These are phyloP conservation scores for Ectemnius lituratus DNA, from an alignment of 2,888 invertebrate genomes.

Conservation along the genomic window DNA sequence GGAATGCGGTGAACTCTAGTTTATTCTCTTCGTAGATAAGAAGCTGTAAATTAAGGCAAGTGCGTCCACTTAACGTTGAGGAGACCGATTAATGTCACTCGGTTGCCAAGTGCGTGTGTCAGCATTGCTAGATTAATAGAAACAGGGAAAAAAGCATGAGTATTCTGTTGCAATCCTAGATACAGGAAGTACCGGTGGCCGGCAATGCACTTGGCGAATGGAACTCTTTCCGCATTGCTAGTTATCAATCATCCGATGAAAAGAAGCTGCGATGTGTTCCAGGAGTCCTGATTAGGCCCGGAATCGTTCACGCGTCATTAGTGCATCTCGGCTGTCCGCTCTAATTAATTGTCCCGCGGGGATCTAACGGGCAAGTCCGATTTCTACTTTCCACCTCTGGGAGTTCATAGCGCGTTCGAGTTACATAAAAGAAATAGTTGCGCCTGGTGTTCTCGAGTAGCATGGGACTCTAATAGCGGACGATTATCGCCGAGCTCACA, in stretches of 20 bases:
- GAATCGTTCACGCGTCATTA: conserved; percentile 64
- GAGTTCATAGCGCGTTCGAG: conserved; percentile 8
- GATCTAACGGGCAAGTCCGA: conserved; percentile 40
- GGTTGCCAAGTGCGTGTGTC: neutral
- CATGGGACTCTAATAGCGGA: conserved; percentile 3
- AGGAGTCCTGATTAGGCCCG: conserved; percentile 56
- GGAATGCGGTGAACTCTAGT: conserved; percentile 3
- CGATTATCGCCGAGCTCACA: conserved; percentile 3
- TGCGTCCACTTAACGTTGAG: neutral
- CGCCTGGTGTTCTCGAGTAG: neutral
- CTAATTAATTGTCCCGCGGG: conserved; percentile 61
- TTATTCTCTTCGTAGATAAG: neutral
- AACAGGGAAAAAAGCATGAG: too few species aligned
- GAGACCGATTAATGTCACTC: neutral
- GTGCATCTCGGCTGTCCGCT: conserved; percentile 57
- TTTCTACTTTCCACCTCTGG: conserved; percentile 41
- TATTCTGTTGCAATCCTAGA: too few species aligned
- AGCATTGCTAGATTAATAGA: neutral
- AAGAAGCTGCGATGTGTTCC: conserved; percentile 48
- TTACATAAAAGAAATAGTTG: conserved; percentile 27
- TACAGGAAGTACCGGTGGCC: neutral
- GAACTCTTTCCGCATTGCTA: conserved; percentile 54
- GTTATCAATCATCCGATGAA: conserved; percentile 60
- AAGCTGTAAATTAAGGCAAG: neutral
- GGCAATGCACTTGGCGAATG: conserved; percentile 27